Conservation (phyloP, 1,140 invertebrate genomes). For the Hermetia illucens region DNA sequence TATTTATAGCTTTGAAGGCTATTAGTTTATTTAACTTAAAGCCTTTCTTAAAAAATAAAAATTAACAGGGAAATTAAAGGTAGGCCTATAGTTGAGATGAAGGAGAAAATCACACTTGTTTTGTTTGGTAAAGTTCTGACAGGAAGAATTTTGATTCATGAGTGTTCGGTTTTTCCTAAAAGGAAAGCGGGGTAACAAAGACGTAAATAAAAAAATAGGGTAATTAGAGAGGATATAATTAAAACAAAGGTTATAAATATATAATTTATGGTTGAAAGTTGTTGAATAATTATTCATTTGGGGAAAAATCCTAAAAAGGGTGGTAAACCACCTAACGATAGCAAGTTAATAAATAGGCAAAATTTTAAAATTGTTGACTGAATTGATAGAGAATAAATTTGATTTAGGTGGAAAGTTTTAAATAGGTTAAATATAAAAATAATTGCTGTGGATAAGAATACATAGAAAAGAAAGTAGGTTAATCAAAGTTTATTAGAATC, state of each 20-base stretch:
- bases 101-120: conserved; percentile 25
- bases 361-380: conserved; percentile 30
- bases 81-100: conserved; percentile 22
- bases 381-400: conserved; percentile 27
- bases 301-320: conserved; percentile 38
- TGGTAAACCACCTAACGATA: conserved; percentile 35
- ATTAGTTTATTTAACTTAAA: conserved; percentile 43
- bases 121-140: conserved; percentile 12
- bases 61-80: conserved; percentile 24
- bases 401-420: conserved; percentile 32
- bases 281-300: conserved; percentile 37
- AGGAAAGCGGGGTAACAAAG: conserved; percentile 29
- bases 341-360: conserved; percentile 32
- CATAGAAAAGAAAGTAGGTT: conserved; percentile 31
- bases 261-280: conserved; percentile 28
- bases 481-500: conserved; percentile 30
- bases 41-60: conserved; percentile 31
- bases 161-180: conserved; percentile 29
- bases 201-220: conserved; percentile 33
- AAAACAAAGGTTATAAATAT: conserved; percentile 27
- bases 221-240: conserved; percentile 33
- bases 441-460: conserved; percentile 26
- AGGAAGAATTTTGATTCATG: conserved; percentile 14
- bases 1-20: conserved; percentile 42
- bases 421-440: conserved; percentile 29